Percentiles rank a stretch among this genome's conserved stretches.
Evolutionary conservation across 1,140 invertebrate genomes (phyloP).

Genomic region (Drosophila santomea): DNA sequence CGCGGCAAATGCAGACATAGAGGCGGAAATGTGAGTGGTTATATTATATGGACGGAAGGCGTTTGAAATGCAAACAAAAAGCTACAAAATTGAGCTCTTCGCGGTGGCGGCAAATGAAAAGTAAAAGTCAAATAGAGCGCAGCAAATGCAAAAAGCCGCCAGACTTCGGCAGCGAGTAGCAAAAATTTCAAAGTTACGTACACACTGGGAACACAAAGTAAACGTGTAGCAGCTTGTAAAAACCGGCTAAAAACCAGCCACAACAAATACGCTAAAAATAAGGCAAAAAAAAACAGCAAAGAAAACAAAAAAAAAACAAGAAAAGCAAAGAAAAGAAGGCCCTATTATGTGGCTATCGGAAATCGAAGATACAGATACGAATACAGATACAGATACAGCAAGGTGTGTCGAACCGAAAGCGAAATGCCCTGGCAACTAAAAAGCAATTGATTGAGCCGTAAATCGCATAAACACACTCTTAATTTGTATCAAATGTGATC

Average conservation of each 20-base stretch:
- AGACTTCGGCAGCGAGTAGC: conserved; percentile 38
- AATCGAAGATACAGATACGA: neutral
- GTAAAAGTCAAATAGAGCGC: conserved; percentile 81
- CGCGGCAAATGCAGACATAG: conserved; percentile 29
- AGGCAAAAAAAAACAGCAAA: conserved; percentile 14
- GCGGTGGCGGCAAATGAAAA: conserved; percentile 64
- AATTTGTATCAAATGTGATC: neutral
- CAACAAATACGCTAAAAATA: conserved; percentile 14
- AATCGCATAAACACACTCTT: conserved; percentile 2
- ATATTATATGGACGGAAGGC: conserved; percentile 44
- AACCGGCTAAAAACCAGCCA: conserved; percentile 55
- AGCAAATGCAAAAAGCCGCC: conserved; percentile 69
- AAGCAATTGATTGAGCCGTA: conserved; percentile 35
- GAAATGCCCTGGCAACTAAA: conserved; percentile 18
- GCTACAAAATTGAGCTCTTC: conserved; percentile 17
- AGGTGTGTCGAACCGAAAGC: conserved; percentile 32
- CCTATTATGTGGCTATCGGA: neutral
- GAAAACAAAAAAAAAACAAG: conserved; percentile 9
- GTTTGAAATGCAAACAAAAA: conserved; percentile 1
- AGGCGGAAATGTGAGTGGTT: conserved; percentile 57
- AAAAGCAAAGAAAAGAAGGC: neutral
- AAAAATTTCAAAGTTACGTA: conserved; percentile 65
- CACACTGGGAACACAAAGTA: conserved; percentile 44
- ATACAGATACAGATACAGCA: neutral
- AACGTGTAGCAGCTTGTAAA: conserved; percentile 51